phyloP scores from a whole-genome alignment of 2,113 vertebrate species.

The Halichoeres trimaculatus region DNA sequence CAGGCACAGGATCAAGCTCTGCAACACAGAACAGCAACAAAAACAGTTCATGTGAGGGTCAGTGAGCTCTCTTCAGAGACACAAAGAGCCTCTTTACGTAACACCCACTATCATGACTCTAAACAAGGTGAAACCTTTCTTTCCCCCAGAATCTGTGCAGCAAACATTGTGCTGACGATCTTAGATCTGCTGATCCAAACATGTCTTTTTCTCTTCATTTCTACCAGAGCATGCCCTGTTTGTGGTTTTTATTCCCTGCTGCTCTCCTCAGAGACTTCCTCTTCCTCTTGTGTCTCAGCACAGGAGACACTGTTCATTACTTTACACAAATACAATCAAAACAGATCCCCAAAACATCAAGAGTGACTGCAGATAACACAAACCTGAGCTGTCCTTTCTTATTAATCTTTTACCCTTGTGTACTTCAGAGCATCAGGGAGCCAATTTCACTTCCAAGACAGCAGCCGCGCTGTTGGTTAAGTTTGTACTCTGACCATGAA shows the following conservation, averaged over 20 bases:
- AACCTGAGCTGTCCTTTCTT: constrained; percentile 10
- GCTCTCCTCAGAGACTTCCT: neutral
- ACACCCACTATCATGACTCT: too few relatives aligned
- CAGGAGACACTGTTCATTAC: neutral
- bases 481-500: constrained; percentile 9
- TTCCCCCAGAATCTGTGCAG: neutral
- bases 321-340: neutral
- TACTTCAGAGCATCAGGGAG: constrained; percentile 2
- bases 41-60: neutral
- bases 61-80: neutral
- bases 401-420: neutral
- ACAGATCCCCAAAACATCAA: neutral
- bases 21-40: too few relatives aligned
- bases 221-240: neutral
- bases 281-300: neutral
- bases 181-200: neutral
- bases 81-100: too few relatives aligned
- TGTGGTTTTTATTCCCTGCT: neutral
- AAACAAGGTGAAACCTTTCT: neutral
- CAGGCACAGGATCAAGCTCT: neutral
- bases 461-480: neutral
- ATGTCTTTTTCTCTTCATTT: neutral
- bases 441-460: constrained; percentile 10
- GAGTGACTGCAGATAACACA: neutral
- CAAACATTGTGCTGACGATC: too few relatives aligned